These are phyloP conservation scores for Poecilobothrus nobilitatus DNA, from an alignment of 2,888 invertebrate species.

Conservation along the genomic window DNA sequence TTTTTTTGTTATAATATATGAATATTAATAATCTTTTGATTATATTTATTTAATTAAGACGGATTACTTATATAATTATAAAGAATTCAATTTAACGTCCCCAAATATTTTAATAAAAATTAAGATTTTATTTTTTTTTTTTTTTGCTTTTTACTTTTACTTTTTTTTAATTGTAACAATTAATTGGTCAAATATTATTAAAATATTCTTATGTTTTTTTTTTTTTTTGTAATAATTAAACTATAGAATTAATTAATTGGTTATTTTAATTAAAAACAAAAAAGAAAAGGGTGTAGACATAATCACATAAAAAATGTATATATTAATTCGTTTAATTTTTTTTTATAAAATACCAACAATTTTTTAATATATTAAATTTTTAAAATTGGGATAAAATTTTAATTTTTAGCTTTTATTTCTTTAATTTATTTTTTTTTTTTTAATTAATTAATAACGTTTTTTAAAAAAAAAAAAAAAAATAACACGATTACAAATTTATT, in stretches of 20 bases:
- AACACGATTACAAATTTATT: conserved; percentile 14
- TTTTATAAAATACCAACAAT: background rate
- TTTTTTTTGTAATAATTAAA: background rate
- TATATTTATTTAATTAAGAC: conserved; percentile 24
- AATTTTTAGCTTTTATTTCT: conserved; percentile 33
- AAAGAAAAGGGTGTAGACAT: background rate
- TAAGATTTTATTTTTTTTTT: background rate
- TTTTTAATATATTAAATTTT: conserved; percentile 25
- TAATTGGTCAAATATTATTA: conserved; percentile 1
- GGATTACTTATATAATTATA: background rate
- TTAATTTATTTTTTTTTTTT: conserved; percentile 31
- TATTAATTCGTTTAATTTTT: background rate
- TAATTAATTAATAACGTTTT: conserved; percentile 27
- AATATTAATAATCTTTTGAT: too few relatives aligned
- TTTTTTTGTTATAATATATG: conserved; percentile 14
- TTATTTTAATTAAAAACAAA: background rate
- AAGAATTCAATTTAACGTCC: too few relatives aligned
- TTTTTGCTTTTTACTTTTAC: background rate
- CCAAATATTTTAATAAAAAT: too few relatives aligned
- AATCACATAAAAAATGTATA: background rate
- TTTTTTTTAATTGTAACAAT: background rate
- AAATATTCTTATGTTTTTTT: conserved; percentile 1
- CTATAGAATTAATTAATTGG: background rate
- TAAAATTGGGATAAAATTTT: conserved; percentile 40
- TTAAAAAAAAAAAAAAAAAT: conserved; percentile 10